Conservation (phyloP, 2,888 invertebrate species). For the Ceramica pisi region DNA sequence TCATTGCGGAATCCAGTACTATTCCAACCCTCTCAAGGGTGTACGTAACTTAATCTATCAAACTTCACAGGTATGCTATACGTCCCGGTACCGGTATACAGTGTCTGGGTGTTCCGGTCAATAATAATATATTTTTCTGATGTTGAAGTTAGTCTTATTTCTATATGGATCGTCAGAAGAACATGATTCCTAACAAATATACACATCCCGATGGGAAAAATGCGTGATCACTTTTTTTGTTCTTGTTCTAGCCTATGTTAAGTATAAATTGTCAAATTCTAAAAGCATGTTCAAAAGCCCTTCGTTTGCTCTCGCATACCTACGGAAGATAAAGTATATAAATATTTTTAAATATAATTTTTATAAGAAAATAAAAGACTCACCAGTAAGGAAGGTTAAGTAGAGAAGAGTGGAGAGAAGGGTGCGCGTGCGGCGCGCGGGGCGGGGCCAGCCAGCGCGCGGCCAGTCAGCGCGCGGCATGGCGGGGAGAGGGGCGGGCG, state of each 20-base stretch:
- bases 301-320: neutral
- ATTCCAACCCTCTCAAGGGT: neutral
- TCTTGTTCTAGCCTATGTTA: no score
- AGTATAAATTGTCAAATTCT: no score
- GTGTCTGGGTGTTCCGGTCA: no score
- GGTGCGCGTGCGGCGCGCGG: conserved; percentile 60
- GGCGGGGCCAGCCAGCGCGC: conserved; percentile 53
- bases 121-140: no score
- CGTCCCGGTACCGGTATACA: no score
- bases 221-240: no score
- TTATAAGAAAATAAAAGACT: conserved; percentile 50
- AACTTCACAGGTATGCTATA: neutral
- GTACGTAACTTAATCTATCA: neutral
- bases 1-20: neutral
- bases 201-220: no score
- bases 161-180: no score
- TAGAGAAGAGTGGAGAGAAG: conserved; percentile 69
- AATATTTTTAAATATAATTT: neutral
- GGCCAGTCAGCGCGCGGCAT: conserved; percentile 53
- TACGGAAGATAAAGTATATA: neutral
- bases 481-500: conserved; percentile 56
- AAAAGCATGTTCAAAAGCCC: no score
- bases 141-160: no score
- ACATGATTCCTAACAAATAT: no score
- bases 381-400: conserved; percentile 73